phyloP scores from a whole-genome alignment of 2,113 vertebrate species.

The Panurus biarmicus region DNA sequence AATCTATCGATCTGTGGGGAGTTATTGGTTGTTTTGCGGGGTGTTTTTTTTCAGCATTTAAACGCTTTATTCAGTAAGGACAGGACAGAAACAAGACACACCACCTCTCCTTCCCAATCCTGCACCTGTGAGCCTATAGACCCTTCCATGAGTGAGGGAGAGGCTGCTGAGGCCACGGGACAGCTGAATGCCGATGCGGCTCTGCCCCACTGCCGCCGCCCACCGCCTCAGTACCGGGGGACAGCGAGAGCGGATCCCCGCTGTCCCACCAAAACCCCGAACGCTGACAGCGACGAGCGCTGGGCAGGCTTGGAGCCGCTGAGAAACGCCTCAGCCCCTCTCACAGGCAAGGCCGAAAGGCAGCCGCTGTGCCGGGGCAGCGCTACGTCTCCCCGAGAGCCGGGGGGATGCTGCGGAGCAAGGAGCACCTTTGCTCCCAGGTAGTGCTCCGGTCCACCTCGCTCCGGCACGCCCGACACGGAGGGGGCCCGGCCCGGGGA shows the following conservation, averaged over 20 bases:
- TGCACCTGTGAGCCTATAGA: not conserved
- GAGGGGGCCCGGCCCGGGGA: not conserved
- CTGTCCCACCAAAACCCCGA: fast-evolving
- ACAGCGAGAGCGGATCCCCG: no score
- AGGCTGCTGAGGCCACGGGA: not conserved
- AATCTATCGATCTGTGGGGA: fast-evolving
- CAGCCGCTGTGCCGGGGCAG: not conserved
- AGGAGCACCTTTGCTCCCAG: not conserved
- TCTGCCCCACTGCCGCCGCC: not conserved
- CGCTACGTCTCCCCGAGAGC: fast-evolving
- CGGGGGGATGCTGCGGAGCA: not conserved
- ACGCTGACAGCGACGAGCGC: fast-evolving
- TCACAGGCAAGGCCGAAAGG: not conserved
- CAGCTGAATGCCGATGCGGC: fast-evolving
- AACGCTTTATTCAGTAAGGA: fast-evolving
- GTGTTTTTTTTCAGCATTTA: not conserved
- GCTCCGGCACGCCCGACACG: not conserved
- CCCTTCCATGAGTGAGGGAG: fast-evolving
- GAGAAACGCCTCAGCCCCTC: not conserved
- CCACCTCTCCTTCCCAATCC: not conserved
- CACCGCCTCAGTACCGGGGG: no score
- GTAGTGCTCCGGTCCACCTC: no score
- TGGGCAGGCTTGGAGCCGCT: no score
- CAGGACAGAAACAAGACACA: fast-evolving
- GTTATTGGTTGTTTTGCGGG: fast-evolving